Evolutionary conservation across 2,888 invertebrate genomes (phyloP), one percentile per base, ranked within the genome.

Genomic region (Peribatodes rhomboidaria): DNA sequence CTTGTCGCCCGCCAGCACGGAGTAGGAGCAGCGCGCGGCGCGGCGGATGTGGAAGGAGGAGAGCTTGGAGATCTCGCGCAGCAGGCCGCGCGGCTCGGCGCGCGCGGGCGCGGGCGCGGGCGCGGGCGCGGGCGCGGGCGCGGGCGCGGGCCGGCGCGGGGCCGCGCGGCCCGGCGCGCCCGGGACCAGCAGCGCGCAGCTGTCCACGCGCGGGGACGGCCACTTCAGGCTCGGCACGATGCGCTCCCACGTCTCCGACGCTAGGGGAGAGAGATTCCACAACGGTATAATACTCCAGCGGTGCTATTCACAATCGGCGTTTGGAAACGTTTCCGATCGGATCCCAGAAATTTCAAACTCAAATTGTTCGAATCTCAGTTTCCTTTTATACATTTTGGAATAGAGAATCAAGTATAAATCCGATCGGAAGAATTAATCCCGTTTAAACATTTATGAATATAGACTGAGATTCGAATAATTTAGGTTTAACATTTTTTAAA

Each of bases 221-320:
- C 91, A 90, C 77, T 95, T 94, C 47, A 94, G 80, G 14, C 95
- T 94, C 49, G 95, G 94, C 9, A 89, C 84, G 52, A 97, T 93
- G 71, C 95, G 95, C 81, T 97, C 97, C 97, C 97, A 97, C 7
- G 94, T 94, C 85, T 97, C 97, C 2, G 95, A 94, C 9, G 94
- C 97, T 96, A 86, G 11, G 31, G 27, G n/a, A n/a, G n/a, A n/a
- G n/a, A n/a, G n/a, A n/a, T n/a, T n/a, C n/a, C n/a, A 39, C 14
- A 49, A 14, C 18, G 18, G 8, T 16, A 20, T 2, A 2, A 18
- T 18, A 42, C 1, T n/a, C n/a, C n/a, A n/a, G n/a, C n/a, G n/a
- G n/a, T n/a, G n/a, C n/a, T n/a, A n/a, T n/a, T n/a, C n/a, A n/a
- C n/a, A n/a, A n/a, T n/a, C n/a, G n/a, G n/a, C n/a, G n/a, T n/a